Conservation (phyloP, 2,888 invertebrate species). For the Thymelicus sylvestris region DNA sequence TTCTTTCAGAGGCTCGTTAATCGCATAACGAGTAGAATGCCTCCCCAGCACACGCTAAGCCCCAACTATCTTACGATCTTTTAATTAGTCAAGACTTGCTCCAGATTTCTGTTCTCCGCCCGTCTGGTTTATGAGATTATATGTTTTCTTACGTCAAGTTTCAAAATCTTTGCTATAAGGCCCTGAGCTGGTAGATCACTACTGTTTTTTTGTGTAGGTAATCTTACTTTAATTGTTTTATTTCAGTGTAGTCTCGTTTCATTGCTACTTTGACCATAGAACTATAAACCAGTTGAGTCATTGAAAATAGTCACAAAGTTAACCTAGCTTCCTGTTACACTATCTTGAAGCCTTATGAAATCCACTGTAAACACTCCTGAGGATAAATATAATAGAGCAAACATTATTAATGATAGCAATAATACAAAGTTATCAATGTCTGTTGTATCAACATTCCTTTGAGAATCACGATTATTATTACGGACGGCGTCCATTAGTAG, state of each 20-base stretch:
- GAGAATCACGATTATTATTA: not conserved
- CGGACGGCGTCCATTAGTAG: not conserved
- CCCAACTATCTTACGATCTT: slow-evolving; percentile 27
- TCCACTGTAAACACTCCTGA: not conserved
- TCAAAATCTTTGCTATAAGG: not conserved
- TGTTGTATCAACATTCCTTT: not conserved
- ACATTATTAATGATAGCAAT: not conserved
- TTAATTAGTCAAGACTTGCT: slow-evolving; percentile 31
- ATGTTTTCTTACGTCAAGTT: slow-evolving; percentile 7
- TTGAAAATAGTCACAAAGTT: no score
- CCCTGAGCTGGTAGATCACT: not conserved
- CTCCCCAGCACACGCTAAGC: slow-evolving; percentile 13
- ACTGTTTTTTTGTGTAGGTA: not conserved
- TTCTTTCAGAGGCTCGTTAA: slow-evolving; percentile 5
- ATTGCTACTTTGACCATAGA: not conserved
- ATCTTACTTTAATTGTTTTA: not conserved
- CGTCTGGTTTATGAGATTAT: slow-evolving; percentile 26
- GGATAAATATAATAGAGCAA: not conserved
- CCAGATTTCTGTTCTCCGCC: slow-evolving; percentile 25
- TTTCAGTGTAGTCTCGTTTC: not conserved
- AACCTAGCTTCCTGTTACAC: no score
- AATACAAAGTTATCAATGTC: not conserved
- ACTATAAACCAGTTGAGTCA: no score
- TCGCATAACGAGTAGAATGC: slow-evolving; percentile 25
- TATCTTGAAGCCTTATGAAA: no score